A percentile compares a stretch with the other conserved stretches of the same genome.
Evolutionary conservation across 2,797 vertebrate genomes (phyloP).

Genomic region (Sarcophilus harrisii): DNA sequence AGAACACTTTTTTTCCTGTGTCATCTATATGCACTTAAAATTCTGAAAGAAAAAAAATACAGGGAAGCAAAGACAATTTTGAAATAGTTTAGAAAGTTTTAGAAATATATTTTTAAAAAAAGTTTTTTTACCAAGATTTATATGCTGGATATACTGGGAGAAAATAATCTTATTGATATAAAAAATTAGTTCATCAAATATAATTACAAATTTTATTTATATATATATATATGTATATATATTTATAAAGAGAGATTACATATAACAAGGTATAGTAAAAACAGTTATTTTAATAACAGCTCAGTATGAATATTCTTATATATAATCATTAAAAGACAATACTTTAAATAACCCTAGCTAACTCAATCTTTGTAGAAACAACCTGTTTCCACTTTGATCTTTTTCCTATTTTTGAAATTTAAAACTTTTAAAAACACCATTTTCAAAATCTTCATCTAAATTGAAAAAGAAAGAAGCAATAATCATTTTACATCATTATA

Average conservation of each 20-base stretch:
- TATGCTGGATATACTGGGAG: neutral
- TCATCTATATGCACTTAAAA: neutral
- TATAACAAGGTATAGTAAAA: neutral
- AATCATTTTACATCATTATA: neutral
- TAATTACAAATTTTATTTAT: neutral
- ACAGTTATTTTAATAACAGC: neutral
- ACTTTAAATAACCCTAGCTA: neutral
- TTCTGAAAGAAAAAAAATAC: neutral
- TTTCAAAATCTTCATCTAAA: conserved; percentile 20
- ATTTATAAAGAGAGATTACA: neutral
- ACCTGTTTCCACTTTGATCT: conserved; percentile 32
- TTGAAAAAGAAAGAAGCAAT: conserved; percentile 49
- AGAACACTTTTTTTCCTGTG: neutral
- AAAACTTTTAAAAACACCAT: conserved; percentile 40
- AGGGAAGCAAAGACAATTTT: neutral
- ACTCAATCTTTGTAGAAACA: conserved; percentile 2
- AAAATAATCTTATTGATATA: neutral
- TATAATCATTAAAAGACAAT: neutral
- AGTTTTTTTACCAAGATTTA: neutral
- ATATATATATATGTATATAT: neutral
- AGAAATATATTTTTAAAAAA: neutral
- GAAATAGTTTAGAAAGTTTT: neutral
- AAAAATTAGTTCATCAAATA: neutral
- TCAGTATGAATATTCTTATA: neutral
- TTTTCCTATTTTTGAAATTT: conserved; percentile 34